Evolutionary conservation across 2,888 invertebrate species (phyloP).

Genomic region (Saturnia pavonia): DNA sequence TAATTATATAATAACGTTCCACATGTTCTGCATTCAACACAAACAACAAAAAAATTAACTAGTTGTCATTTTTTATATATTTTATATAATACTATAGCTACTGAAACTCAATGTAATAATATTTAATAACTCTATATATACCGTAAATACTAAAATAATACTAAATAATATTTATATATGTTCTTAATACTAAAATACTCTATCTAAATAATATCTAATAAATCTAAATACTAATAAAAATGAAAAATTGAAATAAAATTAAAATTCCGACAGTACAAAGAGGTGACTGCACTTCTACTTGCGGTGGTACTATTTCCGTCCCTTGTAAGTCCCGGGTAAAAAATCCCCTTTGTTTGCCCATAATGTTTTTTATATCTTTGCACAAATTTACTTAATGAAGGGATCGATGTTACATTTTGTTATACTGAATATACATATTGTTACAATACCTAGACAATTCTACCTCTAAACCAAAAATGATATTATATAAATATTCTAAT

Average conservation of each 20-base stretch:
- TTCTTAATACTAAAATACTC: too few species aligned
- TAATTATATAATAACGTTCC: not conserved
- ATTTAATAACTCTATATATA: too few species aligned
- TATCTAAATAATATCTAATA: too few species aligned
- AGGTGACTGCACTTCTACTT: conserved; percentile 16
- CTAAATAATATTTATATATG: too few species aligned
- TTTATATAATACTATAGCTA: not conserved
- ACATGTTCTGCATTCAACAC: not conserved
- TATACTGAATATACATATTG: too few species aligned
- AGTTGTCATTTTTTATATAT: not conserved
- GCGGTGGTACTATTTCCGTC: conserved; percentile 15
- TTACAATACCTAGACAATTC: too few species aligned
- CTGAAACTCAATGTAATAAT: too few species aligned
- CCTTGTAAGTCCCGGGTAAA: conserved; percentile 11
- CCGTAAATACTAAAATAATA: too few species aligned
- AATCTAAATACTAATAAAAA: too few species aligned
- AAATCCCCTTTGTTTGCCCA: not conserved
- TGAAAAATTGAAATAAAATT: not conserved
- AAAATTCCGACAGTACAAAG: conserved; percentile 13
- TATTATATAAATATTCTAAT: too few species aligned
- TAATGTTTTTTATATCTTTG: not conserved
- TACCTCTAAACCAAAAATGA: too few species aligned
- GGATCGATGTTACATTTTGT: too few species aligned
- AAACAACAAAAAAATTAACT: not conserved
- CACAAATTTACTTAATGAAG: not conserved